Evolutionary conservation across 2,797 vertebrate genomes (phyloP).

Genomic region (Chaenodraco wilsoni): DNA sequence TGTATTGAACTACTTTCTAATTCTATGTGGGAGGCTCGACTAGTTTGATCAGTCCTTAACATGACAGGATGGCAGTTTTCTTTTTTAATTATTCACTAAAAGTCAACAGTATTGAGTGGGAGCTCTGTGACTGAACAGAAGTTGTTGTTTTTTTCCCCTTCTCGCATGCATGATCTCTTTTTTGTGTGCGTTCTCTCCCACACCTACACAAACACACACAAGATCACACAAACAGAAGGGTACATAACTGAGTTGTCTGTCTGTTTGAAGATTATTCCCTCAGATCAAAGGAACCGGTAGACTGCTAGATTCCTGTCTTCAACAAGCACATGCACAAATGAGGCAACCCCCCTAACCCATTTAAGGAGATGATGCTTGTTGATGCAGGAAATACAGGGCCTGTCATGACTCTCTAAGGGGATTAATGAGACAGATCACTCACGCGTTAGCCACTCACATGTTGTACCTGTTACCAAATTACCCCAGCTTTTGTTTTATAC

Average conservation of each 20-base stretch:
- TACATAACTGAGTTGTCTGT: constrained; percentile 71
- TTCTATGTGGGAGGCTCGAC: constrained; percentile 47
- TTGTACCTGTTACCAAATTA: constrained; percentile 49
- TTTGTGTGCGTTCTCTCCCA: constrained; percentile 36
- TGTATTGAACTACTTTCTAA: constrained; percentile 56
- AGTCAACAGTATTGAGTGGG: constrained; percentile 66
- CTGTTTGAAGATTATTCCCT: constrained; percentile 78
- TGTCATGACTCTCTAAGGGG: constrained; percentile 63
- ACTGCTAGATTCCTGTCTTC: constrained; percentile 73
- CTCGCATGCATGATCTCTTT: constrained; percentile 41
- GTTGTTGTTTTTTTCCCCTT: constrained; percentile 16
- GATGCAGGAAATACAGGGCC: constrained; percentile 69
- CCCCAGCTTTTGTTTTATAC: constrained; percentile 8
- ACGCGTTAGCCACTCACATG: constrained; percentile 59
- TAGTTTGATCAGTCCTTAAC: constrained; percentile 63
- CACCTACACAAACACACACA: constrained; percentile 15
- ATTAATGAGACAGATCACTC: constrained; percentile 66
- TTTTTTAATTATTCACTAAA: constrained; percentile 66
- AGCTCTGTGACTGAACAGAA: constrained; percentile 55
- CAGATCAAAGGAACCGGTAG: constrained; percentile 76
- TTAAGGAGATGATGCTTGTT: constrained; percentile 71
- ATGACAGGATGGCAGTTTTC: constrained; percentile 67
- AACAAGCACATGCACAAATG: constrained; percentile 70
- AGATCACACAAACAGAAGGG: constrained; percentile 59
- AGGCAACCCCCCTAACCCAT: constrained; percentile 68